Conservation (phyloP, 2,797 vertebrate genomes). For the Manis pentadactyla region DNA sequence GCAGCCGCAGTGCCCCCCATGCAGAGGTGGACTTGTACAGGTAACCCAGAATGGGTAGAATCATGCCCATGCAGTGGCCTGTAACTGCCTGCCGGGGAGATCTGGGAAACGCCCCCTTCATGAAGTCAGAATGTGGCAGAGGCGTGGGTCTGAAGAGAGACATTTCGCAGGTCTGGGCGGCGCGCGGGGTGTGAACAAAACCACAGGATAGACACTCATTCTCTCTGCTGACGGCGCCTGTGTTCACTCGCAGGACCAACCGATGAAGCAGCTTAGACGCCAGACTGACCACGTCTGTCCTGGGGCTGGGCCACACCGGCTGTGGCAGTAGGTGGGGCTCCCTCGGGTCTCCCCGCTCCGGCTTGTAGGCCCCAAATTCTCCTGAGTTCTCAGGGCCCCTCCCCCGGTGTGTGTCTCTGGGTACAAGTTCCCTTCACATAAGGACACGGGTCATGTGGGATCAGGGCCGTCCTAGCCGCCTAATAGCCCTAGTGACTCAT, state of each 20-base stretch:
- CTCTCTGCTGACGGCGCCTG: no score
- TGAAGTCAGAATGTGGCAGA: not conserved
- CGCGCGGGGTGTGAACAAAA: no score
- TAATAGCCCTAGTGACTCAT: rapidly evolving
- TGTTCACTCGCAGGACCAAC: no score
- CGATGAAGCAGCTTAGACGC: no score
- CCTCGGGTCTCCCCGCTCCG: not conserved
- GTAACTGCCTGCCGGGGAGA: rapidly evolving
- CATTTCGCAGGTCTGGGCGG: not conserved
- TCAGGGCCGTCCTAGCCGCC: not conserved
- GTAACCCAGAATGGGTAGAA: rapidly evolving
- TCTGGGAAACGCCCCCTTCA: rapidly evolving
- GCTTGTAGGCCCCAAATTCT: rapidly evolving
- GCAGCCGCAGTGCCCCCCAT: no score
- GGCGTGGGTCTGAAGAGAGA: rapidly evolving
- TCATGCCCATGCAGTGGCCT: rapidly evolving
- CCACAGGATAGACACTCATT: rapidly evolving
- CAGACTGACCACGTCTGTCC: no score
- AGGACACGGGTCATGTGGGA: rapidly evolving
- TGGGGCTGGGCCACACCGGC: not conserved
- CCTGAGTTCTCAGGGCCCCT: rapidly evolving
- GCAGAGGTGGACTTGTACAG: rapidly evolving
- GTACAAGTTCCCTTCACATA: rapidly evolving
- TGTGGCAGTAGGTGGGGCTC: not conserved
- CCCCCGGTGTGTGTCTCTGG: not conserved